phyloP scores from a whole-genome alignment of 2,888 invertebrate species.

The Scaptomyza parva region DNA sequence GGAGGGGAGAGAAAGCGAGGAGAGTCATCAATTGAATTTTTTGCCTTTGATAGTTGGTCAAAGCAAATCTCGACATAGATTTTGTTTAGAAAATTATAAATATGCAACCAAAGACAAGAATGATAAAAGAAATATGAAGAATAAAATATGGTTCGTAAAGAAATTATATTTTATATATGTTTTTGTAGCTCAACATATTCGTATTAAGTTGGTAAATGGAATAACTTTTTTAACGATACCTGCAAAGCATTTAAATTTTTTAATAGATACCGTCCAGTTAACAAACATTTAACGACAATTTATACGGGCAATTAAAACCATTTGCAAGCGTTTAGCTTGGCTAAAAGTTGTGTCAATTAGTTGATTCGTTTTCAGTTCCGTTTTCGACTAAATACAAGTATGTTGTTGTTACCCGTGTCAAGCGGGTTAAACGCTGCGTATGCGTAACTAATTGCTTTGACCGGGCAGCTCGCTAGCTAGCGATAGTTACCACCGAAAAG shows the following conservation, averaged over 20 bases:
- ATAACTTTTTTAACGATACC: background rate
- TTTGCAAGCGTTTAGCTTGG: slow-evolving; percentile 39
- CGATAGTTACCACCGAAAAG: slow-evolving; percentile 27
- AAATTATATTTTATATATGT: background rate
- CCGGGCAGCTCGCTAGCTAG: slow-evolving; percentile 52
- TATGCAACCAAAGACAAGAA: background rate
- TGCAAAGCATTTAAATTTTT: background rate
- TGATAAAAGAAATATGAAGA: background rate
- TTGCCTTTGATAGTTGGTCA: slow-evolving; percentile 25
- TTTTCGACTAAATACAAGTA: slow-evolving; percentile 13
- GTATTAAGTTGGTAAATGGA: background rate
- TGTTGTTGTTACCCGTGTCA: slow-evolving; percentile 21
- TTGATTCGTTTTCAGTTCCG: slow-evolving; percentile 46
- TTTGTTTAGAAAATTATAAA: slow-evolving; percentile 2
- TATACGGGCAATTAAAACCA: slow-evolving; percentile 27
- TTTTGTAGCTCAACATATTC: no score
- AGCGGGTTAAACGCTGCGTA: slow-evolving; percentile 52
- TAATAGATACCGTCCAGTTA: background rate
- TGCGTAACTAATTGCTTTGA: slow-evolving; percentile 71
- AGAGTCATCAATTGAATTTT: slow-evolving; percentile 26
- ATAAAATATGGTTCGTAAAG: no score
- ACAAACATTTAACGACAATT: slow-evolving; percentile 4
- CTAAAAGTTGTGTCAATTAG: slow-evolving; percentile 43
- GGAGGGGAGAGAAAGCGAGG: background rate
- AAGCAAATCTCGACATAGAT: slow-evolving; percentile 12